phyloP scores from a whole-genome alignment of 2,888 invertebrate genomes.

The Holacanthella duospinosa region DNA sequence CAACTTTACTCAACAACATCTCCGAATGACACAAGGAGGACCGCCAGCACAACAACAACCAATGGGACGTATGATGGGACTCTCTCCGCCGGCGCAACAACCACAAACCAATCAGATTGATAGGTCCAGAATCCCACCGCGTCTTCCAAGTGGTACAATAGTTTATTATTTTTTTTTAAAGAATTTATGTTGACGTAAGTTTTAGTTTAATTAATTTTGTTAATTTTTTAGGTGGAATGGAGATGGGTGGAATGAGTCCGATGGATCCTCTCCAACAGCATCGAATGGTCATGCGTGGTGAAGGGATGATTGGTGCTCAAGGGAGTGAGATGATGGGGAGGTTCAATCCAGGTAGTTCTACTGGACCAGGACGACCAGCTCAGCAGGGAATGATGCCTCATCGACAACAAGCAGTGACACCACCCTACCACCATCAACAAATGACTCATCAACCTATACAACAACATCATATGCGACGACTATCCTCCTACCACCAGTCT shows the following conservation, averaged over 20 bases:
- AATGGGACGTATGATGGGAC: slow-evolving; percentile 22
- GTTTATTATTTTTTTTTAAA: background rate
- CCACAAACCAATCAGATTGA: background rate
- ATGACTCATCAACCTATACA: slow-evolving; percentile 6
- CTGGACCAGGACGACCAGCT: slow-evolving; percentile 19
- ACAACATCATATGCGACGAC: slow-evolving; percentile 3
- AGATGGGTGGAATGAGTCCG: slow-evolving; percentile 2
- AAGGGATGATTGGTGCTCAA: slow-evolving; percentile 4
- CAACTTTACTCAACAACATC: slow-evolving; percentile 37
- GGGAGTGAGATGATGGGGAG: slow-evolving; percentile 12
- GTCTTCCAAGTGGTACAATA: background rate
- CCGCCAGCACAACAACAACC: slow-evolving; percentile 11
- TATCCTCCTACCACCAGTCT: slow-evolving; percentile 13
- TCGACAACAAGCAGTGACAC: slow-evolving; percentile 13
- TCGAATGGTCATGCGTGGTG: slow-evolving; percentile 15
- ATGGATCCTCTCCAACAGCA: slow-evolving; percentile 10
- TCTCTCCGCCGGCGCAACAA: background rate
- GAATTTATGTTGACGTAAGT: background rate
- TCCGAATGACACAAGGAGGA: slow-evolving; percentile 28
- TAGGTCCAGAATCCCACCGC: slow-evolving; percentile 1
- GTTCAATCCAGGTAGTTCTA: slow-evolving; percentile 12
- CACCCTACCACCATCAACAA: slow-evolving; percentile 5
- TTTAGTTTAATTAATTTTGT: too few species aligned
- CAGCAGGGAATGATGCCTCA: slow-evolving; percentile 10
- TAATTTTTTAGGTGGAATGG: background rate